These are phyloP conservation scores for Tragulus kanchil DNA, from an alignment of 2,113 vertebrate species.

Conservation along the genomic window DNA sequence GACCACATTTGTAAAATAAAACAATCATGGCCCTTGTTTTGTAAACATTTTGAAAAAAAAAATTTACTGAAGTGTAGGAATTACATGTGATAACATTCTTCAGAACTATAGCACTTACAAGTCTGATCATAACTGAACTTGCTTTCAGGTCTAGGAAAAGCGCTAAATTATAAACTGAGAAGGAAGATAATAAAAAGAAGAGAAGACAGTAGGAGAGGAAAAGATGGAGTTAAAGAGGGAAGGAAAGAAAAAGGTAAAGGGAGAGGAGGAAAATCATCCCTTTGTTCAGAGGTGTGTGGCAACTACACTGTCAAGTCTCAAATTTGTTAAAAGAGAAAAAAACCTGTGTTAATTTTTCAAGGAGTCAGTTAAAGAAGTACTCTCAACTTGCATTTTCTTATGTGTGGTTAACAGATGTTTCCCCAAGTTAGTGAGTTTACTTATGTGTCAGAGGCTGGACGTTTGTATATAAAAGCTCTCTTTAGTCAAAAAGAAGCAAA, in stretches of 20 bases:
- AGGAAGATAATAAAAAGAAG: background rate
- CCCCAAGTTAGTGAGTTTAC: constrained; percentile 86
- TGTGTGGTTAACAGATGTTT: constrained; percentile 86
- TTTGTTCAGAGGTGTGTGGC: background rate
- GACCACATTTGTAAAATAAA: background rate
- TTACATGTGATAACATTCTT: background rate
- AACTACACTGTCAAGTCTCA: background rate
- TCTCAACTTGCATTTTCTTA: constrained; percentile 76
- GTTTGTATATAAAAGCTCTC: constrained; percentile 86
- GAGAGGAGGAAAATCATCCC: background rate
- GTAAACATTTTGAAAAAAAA: background rate
- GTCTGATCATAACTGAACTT: background rate
- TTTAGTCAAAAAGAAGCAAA: constrained; percentile 90
- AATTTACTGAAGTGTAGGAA: background rate
- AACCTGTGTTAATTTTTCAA: constrained; percentile 36
- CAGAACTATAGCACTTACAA: background rate
- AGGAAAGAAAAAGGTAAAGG: background rate
- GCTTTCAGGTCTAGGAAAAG: background rate
- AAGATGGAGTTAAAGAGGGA: background rate
- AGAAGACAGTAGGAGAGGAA: background rate
- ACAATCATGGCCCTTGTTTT: background rate
- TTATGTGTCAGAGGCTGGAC: constrained; percentile 86
- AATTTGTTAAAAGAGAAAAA: constrained; percentile 18
- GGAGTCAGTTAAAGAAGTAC: constrained; percentile 57
- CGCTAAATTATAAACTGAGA: background rate